phyloP scores from a whole-genome alignment of 1,140 invertebrate genomes.

The Radopholus similis region DNA sequence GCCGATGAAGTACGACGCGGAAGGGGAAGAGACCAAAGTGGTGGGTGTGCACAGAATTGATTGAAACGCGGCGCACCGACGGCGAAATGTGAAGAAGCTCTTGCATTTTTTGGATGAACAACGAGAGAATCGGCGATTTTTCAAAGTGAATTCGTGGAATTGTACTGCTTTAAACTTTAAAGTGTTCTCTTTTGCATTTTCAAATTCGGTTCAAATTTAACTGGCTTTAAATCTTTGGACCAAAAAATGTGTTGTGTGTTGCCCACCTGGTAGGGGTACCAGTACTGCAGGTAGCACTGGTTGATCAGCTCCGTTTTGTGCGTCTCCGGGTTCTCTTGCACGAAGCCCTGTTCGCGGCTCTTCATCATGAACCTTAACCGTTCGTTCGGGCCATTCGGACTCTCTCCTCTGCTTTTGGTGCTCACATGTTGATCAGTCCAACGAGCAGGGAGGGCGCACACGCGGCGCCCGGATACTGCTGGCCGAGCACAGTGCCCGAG shows the following conservation, averaged over 20 bases:
- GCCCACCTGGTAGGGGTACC: conserved; percentile 55
- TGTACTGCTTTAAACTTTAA: too few relatives aligned
- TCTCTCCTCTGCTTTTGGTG: background rate
- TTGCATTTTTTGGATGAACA: too few relatives aligned
- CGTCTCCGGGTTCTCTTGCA: conserved; percentile 26
- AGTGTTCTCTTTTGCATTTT: background rate
- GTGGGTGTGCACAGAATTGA: too few relatives aligned
- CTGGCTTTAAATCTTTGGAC: too few relatives aligned
- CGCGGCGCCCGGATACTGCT: conserved; percentile 51
- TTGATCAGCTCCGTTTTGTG: conserved; percentile 33
- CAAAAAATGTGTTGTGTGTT: too few relatives aligned
- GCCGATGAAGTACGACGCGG: too few relatives aligned
- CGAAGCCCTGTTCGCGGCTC: conserved; percentile 56
- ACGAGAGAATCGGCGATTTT: too few relatives aligned
- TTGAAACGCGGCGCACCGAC: too few relatives aligned
- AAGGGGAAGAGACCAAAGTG: too few relatives aligned
- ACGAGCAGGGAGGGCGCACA: conserved; percentile 68
- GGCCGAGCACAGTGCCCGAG: conserved; percentile 59
- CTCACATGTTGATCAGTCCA: background rate
- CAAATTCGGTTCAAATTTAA: conserved; percentile 1
- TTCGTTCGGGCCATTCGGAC: conserved; percentile 67
- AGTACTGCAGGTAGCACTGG: conserved; percentile 55
- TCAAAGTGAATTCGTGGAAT: too few relatives aligned
- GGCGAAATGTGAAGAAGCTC: too few relatives aligned
- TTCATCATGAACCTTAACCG: conserved; percentile 69